Evolutionary conservation across 2,888 invertebrate genomes (phyloP).

Genomic region (Lasioglossum zephyrum): DNA sequence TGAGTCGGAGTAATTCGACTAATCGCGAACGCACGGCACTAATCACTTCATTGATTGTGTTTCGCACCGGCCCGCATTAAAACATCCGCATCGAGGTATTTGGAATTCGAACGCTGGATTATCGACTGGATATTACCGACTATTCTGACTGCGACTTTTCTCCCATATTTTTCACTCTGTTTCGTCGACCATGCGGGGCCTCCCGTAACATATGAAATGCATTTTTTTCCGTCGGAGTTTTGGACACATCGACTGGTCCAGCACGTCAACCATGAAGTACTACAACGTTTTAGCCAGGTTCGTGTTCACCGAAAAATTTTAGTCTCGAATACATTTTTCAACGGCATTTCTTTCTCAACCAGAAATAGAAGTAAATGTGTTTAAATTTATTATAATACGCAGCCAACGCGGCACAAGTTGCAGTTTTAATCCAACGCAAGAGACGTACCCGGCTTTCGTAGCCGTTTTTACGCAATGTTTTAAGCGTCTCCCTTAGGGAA

Average conservation of each 20-base stretch:
- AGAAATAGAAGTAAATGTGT: not conserved
- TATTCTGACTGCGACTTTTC: not conserved
- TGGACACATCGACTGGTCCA: not conserved
- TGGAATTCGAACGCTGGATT: slow-evolving; percentile 17
- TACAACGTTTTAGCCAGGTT: not conserved
- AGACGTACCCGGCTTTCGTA: too few species aligned
- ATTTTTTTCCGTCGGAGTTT: not conserved
- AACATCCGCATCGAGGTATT: slow-evolving; percentile 16
- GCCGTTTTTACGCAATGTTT: not conserved
- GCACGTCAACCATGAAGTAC: not conserved
- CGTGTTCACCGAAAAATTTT: not conserved
- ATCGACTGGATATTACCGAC: not conserved
- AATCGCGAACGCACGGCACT: not conserved
- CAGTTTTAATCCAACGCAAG: not conserved
- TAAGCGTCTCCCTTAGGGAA: not conserved
- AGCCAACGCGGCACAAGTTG: not conserved
- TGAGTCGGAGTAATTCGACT: not conserved
- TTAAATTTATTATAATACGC: not conserved
- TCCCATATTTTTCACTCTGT: not conserved
- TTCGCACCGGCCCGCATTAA: not conserved
- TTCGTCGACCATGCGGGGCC: not conserved
- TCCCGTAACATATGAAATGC: not conserved
- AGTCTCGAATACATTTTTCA: too few species aligned
- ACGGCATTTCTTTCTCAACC: not conserved
- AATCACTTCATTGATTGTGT: not conserved